Conservation (phyloP, 2,797 vertebrate species). For the Hybognathus amarus region DNA sequence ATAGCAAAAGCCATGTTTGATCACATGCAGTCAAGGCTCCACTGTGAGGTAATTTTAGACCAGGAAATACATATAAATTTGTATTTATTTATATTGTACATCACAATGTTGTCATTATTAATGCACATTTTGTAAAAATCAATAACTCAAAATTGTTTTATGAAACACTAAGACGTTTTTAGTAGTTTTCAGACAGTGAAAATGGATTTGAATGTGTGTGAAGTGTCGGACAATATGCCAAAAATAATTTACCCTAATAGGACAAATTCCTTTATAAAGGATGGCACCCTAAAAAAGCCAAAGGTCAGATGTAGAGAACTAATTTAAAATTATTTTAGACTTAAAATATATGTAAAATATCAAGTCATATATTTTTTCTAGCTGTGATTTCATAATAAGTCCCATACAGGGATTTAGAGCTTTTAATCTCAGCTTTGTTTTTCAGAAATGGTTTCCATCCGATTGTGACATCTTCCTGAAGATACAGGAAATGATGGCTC, state of each 20-base stretch:
- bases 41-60: too few relatives aligned
- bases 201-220: too few relatives aligned
- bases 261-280: not conserved
- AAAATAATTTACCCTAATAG: not conserved
- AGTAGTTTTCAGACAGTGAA: too few relatives aligned
- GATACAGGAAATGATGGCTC: constrained; percentile 71
- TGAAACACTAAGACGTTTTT: too few relatives aligned
- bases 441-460: constrained; percentile 73
- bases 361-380: not conserved
- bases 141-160: too few relatives aligned
- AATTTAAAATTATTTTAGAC: not conserved
- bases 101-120: too few relatives aligned
- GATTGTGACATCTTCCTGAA: constrained; percentile 69
- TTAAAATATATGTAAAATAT: not conserved
- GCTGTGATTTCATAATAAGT: not conserved
- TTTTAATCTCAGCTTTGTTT: constrained; percentile 35
- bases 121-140: too few relatives aligned
- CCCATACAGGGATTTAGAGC: not conserved
- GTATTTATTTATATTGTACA: too few relatives aligned
- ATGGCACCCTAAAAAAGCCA: not conserved
- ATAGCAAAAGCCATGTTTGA: too few relatives aligned
- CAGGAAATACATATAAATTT: too few relatives aligned
- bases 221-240: too few relatives aligned
- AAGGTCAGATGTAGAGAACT: not conserved
- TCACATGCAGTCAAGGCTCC: too few relatives aligned